Base-by-base conservation (phyloP, 2,113 vertebrate genomes). In the Myrmecophaga tridactyla region DNA sequence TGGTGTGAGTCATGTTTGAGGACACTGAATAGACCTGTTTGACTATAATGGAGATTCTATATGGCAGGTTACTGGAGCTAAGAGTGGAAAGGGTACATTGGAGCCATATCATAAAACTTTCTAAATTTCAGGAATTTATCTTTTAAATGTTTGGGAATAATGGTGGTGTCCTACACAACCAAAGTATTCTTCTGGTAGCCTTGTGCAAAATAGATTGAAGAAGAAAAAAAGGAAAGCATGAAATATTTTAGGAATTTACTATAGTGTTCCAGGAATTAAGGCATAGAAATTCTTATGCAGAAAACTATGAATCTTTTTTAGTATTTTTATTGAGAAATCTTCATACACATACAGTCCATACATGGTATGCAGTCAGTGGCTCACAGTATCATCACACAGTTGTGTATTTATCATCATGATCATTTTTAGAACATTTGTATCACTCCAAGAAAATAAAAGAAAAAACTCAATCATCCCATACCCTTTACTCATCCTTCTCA, bases 51-150 rank as follows among this genome's bases (percentile, higher is more conserved):
- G 51, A 58, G 23, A 51, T 82, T 89, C 67, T 51, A n/a, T 75
- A 39, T 76, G 67, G 9, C 46, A 14, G 82, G 62, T 96, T 51
- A 48, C 21, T 86, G 17, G 51, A 89, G 23, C 29, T 48, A 48
- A 46, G 29, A 62, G 23, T 85, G n/a, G 29, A 88, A 88, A 39
- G 36, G 34, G 15, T 90, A 18, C 72, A n/a, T 83, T 86, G 41
- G 56, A 67, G 60, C 48, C 25, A 41, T 51, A n/a, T 76, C 10
- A 9, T 77, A 83, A 89, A 81, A 70, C 0, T 70, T 89, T 15
- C 72, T 72, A 60, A 90, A 34, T 89, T 87, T 89, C 14, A 77
- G 46, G n/a, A 77, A 58, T 89, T 95, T 90, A 36, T 51, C 48
- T 91, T 89, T 75, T 70, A 76, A 23, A 21, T 94, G 15, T 41